phyloP scores from a whole-genome alignment of 2,113 vertebrate genomes.

The Pristiophorus japonicus region DNA sequence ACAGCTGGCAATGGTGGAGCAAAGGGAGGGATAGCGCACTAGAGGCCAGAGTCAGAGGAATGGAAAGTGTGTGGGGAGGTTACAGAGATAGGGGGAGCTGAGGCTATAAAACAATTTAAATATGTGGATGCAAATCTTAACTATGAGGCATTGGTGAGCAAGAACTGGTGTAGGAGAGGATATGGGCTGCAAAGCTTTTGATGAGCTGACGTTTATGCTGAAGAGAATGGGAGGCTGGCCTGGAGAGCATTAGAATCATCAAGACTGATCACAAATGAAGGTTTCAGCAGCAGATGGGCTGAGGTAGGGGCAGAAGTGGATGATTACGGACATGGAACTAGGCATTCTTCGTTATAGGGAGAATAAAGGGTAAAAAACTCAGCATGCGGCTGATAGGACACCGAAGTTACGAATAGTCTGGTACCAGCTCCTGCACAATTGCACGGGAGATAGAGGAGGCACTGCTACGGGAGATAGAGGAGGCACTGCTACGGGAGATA shows the following conservation, averaged over 20 bases:
- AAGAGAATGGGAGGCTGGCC: neutral
- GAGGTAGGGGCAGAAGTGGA: neutral
- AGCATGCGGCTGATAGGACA: too few species aligned
- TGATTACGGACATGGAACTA: neutral
- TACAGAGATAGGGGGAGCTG: neutral
- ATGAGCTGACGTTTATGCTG: neutral
- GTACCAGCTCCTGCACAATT: too few species aligned
- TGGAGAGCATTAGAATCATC: neutral
- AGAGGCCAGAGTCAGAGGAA: neutral
- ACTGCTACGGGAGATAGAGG: too few species aligned
- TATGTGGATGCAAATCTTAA: neutral
- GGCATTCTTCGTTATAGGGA: too few species aligned
- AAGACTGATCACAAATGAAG: too few species aligned
- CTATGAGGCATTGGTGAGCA: neutral
- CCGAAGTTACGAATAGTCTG: neutral
- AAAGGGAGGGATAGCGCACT: neutral
- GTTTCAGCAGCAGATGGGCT: neutral
- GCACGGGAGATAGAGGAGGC: too few species aligned
- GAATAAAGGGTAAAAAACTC: too few species aligned
- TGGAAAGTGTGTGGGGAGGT: neutral
- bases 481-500: too few species aligned
- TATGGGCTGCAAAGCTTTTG: neutral
- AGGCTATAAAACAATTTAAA: neutral
- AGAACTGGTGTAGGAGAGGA: neutral
- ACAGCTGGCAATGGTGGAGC: neutral